Conservation (phyloP, 2,113 vertebrate genomes). For the Anoplopoma fimbria region DNA sequence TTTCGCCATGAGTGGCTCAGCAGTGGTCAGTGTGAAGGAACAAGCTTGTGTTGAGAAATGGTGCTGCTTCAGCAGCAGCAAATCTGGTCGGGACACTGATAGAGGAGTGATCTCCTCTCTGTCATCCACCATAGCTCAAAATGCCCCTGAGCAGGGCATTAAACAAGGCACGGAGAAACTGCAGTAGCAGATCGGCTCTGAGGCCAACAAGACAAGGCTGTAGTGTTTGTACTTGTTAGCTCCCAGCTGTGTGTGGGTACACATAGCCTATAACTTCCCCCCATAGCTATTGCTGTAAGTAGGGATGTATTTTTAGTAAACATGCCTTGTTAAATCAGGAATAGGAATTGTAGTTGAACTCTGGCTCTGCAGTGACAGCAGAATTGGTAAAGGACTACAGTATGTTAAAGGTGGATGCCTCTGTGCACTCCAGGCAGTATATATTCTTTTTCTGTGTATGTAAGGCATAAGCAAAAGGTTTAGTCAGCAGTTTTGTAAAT, state of each 20-base stretch:
- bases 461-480: slow-evolving; percentile 51
- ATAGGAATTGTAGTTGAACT: slow-evolving; percentile 38
- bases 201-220: slow-evolving; percentile 57
- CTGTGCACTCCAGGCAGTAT: slow-evolving; percentile 35
- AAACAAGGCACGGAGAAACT: slow-evolving; percentile 55
- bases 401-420: slow-evolving; percentile 52
- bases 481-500: slow-evolving; percentile 73
- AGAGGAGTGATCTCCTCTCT: slow-evolving; percentile 44
- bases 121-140: slow-evolving; percentile 55
- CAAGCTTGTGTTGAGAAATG: slow-evolving; percentile 20
- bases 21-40: slow-evolving; percentile 16
- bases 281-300: slow-evolving; percentile 50
- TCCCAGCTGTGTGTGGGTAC: slow-evolving; percentile 59
- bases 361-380: slow-evolving; percentile 44
- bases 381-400: slow-evolving; percentile 34
- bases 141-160: slow-evolving; percentile 60
- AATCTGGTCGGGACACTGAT: slow-evolving; percentile 44
- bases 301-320: slow-evolving; percentile 63
- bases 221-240: slow-evolving; percentile 49
- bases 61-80: slow-evolving; percentile 23
- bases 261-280: slow-evolving; percentile 42
- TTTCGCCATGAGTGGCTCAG: background rate
- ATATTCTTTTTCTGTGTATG: slow-evolving; percentile 38
- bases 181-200: slow-evolving; percentile 50
- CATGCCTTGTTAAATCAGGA: slow-evolving; percentile 57